These are phyloP conservation scores for Thamnaconus septentrionalis DNA, from an alignment of 2,113 vertebrate genomes.

Conservation along the genomic window DNA sequence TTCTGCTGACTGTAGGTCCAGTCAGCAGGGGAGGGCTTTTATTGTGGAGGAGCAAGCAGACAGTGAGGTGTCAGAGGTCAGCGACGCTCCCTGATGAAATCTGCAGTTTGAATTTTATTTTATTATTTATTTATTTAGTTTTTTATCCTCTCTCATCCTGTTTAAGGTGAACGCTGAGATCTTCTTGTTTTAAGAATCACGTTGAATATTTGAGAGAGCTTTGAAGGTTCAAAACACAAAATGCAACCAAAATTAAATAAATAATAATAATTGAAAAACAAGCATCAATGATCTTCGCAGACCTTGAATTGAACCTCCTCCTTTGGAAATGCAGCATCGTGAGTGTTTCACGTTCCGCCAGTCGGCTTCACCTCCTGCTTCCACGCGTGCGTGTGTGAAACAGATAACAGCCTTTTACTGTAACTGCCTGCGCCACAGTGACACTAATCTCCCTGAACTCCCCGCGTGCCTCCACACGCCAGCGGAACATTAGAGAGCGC, in stretches of 20 bases:
- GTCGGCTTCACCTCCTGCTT: background rate
- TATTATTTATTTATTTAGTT: too few relatives aligned
- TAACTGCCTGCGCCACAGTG: slow-evolving; percentile 21
- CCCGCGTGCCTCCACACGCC: background rate
- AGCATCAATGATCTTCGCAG: background rate
- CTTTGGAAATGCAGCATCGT: background rate
- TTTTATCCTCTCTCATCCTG: too few relatives aligned
- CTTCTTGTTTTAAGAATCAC: background rate
- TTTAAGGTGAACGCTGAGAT: background rate
- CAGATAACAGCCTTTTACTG: slow-evolving; percentile 17
- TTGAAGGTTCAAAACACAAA: too few relatives aligned
- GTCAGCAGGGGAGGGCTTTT: slow-evolving; percentile 1
- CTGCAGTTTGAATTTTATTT: too few relatives aligned
- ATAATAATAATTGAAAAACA: background rate
- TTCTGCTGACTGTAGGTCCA: slow-evolving; percentile 2
- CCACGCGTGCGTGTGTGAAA: background rate
- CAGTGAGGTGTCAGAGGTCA: slow-evolving; percentile 8
- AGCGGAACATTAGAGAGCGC: slow-evolving; percentile 17
- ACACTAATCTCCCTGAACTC: slow-evolving; percentile 34
- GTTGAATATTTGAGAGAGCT: too few relatives aligned
- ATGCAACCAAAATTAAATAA: background rate
- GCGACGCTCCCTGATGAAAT: too few relatives aligned
- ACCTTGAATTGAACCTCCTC: background rate
- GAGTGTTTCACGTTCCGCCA: background rate
- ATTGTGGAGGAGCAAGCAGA: background rate